phyloP scores from a whole-genome alignment of 2,888 invertebrate species.

The Hydrotaea diabolus region DNA sequence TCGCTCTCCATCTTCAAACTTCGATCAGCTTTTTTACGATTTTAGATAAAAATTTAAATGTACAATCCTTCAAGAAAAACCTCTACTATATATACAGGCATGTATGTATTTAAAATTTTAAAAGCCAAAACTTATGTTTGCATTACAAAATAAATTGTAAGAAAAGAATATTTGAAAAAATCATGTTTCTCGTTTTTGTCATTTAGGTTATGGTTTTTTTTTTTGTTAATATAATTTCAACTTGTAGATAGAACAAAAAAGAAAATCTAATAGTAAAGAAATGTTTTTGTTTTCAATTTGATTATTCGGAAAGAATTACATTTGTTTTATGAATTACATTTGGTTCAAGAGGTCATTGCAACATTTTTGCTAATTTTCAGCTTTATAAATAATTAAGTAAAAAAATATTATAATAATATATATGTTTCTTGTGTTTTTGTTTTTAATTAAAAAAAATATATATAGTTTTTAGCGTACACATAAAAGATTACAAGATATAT shows the following conservation, averaged over 20 bases:
- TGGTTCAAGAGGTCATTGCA: constrained; percentile 73
- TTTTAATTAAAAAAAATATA: constrained; percentile 28
- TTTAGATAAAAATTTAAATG: constrained; percentile 1
- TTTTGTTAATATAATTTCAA: too few species aligned
- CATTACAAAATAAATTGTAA: constrained; percentile 35
- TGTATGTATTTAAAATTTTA: constrained; percentile 12
- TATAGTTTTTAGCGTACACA: constrained; percentile 29
- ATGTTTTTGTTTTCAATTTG: constrained; percentile 1
- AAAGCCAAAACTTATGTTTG: constrained; percentile 55
- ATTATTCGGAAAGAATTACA: constrained; percentile 6
- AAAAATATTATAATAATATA: constrained; percentile 17
- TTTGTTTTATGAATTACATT: constrained; percentile 66
- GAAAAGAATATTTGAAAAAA: constrained; percentile 28
- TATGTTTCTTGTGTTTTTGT: constrained; percentile 20
- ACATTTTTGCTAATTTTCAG: constrained; percentile 61
- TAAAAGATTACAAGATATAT: constrained; percentile 37
- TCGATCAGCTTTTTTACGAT: constrained; percentile 62
- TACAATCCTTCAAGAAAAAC: not conserved
- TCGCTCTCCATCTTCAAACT: too few species aligned
- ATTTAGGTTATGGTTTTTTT: constrained; percentile 27
- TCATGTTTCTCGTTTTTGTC: constrained; percentile 54
- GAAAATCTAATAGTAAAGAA: constrained; percentile 28
- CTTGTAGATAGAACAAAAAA: constrained; percentile 29
- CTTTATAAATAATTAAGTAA: constrained; percentile 61
- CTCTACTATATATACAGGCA: not conserved